Conservation (phyloP, 2,888 invertebrate genomes). For the Tachystola acroxantha region DNA sequence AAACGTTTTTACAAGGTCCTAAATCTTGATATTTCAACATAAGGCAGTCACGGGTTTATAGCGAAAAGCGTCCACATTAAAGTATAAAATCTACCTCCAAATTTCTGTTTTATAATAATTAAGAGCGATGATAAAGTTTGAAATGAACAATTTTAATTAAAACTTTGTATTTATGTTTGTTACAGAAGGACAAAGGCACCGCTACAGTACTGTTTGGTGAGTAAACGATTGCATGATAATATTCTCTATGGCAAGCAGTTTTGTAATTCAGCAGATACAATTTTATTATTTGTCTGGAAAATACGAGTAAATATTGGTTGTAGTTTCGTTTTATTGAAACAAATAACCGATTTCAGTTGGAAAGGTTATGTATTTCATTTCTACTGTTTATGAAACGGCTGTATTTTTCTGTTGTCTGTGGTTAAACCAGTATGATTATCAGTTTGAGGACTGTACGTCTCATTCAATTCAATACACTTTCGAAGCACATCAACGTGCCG, state of each 20-base stretch:
- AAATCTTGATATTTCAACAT: not conserved
- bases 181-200: conserved; percentile 24
- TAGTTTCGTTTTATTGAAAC: too few relatives aligned
- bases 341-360: too few relatives aligned
- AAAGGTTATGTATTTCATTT: too few relatives aligned
- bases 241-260: not conserved
- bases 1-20: not conserved
- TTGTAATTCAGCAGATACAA: not conserved
- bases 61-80: conserved; percentile 7
- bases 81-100: conserved; percentile 17
- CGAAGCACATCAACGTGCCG: too few relatives aligned
- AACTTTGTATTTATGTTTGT: conserved; percentile 30
- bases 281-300: not conserved
- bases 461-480: too few relatives aligned
- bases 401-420: too few relatives aligned
- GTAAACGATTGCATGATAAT: conserved; percentile 15
- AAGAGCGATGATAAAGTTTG: conserved; percentile 26
- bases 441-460: too few relatives aligned
- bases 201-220: conserved; percentile 23
- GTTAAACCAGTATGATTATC: too few relatives aligned
- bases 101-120: conserved; percentile 25
- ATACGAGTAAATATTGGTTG: not conserved
- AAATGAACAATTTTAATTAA: conserved; percentile 31
- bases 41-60: conserved; percentile 5
- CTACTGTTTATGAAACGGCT: too few relatives aligned